Base-by-base conservation (phyloP, 2,888 invertebrate species). In the Eremobia ochroleuca region DNA sequence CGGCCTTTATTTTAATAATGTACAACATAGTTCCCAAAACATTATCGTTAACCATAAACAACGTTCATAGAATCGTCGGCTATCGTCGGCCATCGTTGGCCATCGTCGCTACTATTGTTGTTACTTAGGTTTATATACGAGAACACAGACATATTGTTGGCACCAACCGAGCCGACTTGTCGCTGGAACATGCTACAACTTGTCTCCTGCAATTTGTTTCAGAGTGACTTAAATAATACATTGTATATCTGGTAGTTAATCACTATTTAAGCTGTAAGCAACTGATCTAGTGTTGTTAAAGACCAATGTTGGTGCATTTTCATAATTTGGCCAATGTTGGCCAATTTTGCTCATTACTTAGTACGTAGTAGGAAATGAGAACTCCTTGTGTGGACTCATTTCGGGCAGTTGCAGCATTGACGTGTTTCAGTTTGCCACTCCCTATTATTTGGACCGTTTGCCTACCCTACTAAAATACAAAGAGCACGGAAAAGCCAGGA, bases 61-160 rank as follows among this genome's bases (percentile, higher is more conserved):
- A 69, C 40, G 21, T 78, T 46, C 68, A 82, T 61, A 74, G 34
- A 62, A 69, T 46, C 37, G 28, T 62, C 37, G 28, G 61, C 52
- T 58, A 64, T 70, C 15, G 43, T 43, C 37, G n/a, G 52, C n/a
- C n/a, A 64, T 70, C 15, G 43, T 43, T 31, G n/a, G 52, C n/a
- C n/a, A n/a, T 55, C n/a, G 37, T 37, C n/a, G 21, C 46, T 34
- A 74, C 49, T n/a, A 79, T 82, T 86, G 83, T 83, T 83, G 78
- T 77, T 58, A 74, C 73, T 43, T 59, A 40, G 28, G 73, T 66
- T 52, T 73, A 67, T 71, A 43, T 76, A 58, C 37, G 62, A 81
- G 73, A 82, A 77, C 77, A 80, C 49, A 64, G 70, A 67, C 67
- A 55, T 71, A 78, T 78, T 84, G 84, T 87, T 81, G 86, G 79